phyloP scores from a whole-genome alignment of 2,113 vertebrate genomes.

The Blennius ocellaris region DNA sequence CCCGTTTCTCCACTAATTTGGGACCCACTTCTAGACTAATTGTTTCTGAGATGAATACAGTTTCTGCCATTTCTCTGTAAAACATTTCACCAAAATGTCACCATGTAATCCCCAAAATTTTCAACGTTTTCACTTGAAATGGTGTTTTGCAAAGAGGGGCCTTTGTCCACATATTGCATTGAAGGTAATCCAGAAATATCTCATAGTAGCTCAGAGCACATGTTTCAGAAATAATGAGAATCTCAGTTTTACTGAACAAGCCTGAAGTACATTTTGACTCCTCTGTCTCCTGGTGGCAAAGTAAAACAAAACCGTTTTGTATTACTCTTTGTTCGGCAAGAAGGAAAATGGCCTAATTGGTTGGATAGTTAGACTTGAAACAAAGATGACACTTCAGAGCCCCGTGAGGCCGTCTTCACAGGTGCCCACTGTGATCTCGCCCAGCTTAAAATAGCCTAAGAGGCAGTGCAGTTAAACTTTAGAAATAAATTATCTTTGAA shows the following conservation, averaged over 20 bases:
- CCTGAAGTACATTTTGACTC: neutral
- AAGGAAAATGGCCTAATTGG: conserved; percentile 38
- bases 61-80: too few relatives aligned
- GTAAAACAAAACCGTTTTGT: conserved; percentile 1
- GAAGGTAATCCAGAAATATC: too few relatives aligned
- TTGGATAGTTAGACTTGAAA: conserved; percentile 11
- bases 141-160: too few relatives aligned
- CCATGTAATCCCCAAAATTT: too few relatives aligned
- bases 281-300: neutral
- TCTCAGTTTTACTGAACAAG: neutral
- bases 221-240: too few relatives aligned
- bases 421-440: conserved; percentile 17
- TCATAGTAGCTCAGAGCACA: too few relatives aligned
- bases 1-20: too few relatives aligned
- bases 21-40: too few relatives aligned
- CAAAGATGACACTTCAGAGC: conserved; percentile 21
- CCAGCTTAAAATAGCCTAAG: conserved; percentile 44
- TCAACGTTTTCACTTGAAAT: too few relatives aligned
- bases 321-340: conserved; percentile 10
- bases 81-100: too few relatives aligned
- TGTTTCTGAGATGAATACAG: too few relatives aligned
- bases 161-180: too few relatives aligned
- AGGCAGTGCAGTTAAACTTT: conserved; percentile 41
- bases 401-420: conserved; percentile 23
- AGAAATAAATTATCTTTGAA: conserved; percentile 38